Percentiles rank a stretch among this genome's conserved stretches.
Conservation (phyloP, 2,888 invertebrate species). For the Pyrocoelia pectoralis region DNA sequence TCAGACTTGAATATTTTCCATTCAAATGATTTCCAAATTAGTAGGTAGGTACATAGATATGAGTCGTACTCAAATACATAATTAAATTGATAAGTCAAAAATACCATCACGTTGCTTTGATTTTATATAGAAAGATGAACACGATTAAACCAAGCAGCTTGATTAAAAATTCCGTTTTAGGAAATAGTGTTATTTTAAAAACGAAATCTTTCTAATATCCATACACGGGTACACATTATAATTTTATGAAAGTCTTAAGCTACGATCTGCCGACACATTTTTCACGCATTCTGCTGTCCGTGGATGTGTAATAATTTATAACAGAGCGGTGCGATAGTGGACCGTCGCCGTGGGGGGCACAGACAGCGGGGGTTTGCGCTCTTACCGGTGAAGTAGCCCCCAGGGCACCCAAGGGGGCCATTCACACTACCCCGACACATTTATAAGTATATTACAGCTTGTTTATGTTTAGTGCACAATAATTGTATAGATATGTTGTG, state of each 20-base stretch:
- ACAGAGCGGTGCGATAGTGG: conserved; percentile 45
- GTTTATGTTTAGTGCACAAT: conserved; percentile 39
- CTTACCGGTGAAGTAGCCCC: conserved; percentile 46
- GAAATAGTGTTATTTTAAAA: background rate
- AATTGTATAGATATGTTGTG: background rate
- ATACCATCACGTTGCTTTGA: no score
- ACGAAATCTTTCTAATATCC: background rate
- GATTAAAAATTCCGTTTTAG: background rate
- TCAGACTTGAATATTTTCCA: no score
- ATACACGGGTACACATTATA: conserved; percentile 16
- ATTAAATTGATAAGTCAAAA: no score
- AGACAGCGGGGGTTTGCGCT: conserved; percentile 43
- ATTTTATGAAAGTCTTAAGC: conserved; percentile 26
- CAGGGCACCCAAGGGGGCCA: conserved; percentile 48
- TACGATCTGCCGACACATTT: conserved; percentile 48
- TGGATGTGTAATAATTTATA: conserved; percentile 44
- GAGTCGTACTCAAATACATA: no score
- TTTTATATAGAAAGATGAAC: no score
- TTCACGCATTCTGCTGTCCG: conserved; percentile 46
- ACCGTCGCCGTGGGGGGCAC: conserved; percentile 39
- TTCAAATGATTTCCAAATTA: no score
- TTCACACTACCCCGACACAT: conserved; percentile 49
- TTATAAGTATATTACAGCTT: conserved; percentile 49
- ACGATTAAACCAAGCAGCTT: background rate
- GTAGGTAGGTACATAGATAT: no score